Evolutionary conservation across 2,113 vertebrate genomes (phyloP).

Genomic region (Mustela lutreola): DNA sequence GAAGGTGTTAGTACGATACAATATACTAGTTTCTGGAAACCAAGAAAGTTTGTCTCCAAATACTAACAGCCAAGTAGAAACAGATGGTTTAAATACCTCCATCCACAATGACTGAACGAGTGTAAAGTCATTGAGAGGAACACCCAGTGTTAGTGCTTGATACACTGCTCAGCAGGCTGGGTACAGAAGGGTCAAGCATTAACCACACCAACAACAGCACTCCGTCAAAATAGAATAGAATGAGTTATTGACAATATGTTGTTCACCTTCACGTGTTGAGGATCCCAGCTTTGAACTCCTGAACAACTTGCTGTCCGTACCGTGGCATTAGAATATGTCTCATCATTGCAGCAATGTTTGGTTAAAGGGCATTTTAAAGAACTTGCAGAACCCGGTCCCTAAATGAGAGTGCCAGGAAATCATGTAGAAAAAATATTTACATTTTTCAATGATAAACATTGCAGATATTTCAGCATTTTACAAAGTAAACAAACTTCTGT

Average conservation of each 20-base stretch:
- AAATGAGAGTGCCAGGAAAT: not conserved
- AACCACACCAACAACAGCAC: not conserved
- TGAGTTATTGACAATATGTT: too few species aligned
- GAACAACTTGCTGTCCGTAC: not conserved
- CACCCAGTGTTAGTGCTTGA: not conserved
- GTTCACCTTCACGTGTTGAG: not conserved
- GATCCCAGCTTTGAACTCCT: not conserved
- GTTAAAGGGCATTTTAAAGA: not conserved
- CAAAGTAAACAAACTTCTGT: not conserved
- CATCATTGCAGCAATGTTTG: not conserved
- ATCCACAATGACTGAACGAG: not conserved
- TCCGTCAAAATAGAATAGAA: not conserved
- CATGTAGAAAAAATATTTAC: not conserved
- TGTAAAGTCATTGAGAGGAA: not conserved
- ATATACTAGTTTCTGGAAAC: not conserved
- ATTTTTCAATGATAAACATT: not conserved
- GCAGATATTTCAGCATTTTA: not conserved
- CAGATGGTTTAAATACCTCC: not conserved
- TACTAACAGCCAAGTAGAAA: not conserved
- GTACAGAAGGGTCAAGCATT: accelerated
- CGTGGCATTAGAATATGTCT: not conserved
- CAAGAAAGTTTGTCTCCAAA: not conserved
- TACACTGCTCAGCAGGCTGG: accelerated
- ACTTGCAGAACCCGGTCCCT: not conserved
- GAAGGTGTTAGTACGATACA: not conserved